These are phyloP conservation scores for Nasonia oneida DNA, from an alignment of 2,888 invertebrate species.

Conservation along the genomic window DNA sequence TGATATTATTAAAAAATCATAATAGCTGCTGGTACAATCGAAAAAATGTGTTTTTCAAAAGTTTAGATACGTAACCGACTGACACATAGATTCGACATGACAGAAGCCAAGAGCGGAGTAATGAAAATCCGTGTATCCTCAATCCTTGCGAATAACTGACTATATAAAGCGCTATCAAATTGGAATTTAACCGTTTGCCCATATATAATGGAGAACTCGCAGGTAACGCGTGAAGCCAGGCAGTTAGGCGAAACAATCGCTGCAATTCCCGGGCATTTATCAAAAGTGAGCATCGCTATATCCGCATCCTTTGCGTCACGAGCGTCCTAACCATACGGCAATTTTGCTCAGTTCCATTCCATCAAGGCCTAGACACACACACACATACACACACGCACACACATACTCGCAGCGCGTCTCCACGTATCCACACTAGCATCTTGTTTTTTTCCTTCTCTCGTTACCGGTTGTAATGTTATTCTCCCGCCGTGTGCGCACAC, in stretches of 20 bases:
- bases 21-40: neutral
- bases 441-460: slow-evolving; percentile 1
- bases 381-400: too few relatives aligned
- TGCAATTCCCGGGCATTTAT: neutral
- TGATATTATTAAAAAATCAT: neutral
- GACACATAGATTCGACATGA: too few relatives aligned
- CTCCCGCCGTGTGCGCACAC: neutral
- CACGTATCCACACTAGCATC: neutral
- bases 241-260: neutral
- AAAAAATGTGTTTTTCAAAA: neutral
- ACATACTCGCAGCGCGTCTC: neutral
- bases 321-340: neutral
- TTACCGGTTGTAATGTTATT: slow-evolving; percentile 11
- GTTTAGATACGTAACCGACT: neutral
- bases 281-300: slow-evolving; percentile 3
- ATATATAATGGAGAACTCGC: neutral
- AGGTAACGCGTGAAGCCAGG: neutral
- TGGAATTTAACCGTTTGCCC: neutral
- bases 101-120: too few relatives aligned
- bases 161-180: neutral
- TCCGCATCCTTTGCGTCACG: neutral
- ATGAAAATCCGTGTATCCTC: too few relatives aligned
- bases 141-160: neutral
- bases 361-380: neutral
- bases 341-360: slow-evolving; percentile 2